Percentiles rank a stretch among this genome's conserved stretches.
These are phyloP conservation scores for Galeopterus variegatus DNA, from an alignment of 2,113 vertebrate genomes.

Conservation along the genomic window DNA sequence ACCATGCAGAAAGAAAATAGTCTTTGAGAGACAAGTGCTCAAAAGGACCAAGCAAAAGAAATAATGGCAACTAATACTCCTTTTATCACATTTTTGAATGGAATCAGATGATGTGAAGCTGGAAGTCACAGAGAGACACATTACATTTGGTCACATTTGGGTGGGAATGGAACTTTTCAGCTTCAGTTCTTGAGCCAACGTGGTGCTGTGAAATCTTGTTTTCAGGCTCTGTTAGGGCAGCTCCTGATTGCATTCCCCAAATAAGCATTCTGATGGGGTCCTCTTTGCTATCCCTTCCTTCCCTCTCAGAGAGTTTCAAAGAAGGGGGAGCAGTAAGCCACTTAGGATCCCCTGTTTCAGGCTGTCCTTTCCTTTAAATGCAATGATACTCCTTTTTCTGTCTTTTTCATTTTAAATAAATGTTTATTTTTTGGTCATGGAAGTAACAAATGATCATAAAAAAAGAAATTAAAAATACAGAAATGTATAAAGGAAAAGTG, in stretches of 20 bases:
- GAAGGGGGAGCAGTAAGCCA: neutral
- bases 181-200: conserved; percentile 48
- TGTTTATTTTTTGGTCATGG: conserved; percentile 24
- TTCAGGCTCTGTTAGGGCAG: conserved; percentile 75
- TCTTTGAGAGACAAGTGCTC: conserved; percentile 62
- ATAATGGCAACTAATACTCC: conserved; percentile 31
- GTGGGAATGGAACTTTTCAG: conserved; percentile 68
- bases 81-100: conserved; percentile 75
- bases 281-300: neutral
- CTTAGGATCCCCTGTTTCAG: neutral
- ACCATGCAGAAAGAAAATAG: conserved; percentile 56
- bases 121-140: conserved; percentile 76
- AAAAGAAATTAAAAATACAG: conserved; percentile 23
- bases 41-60: conserved; percentile 57
- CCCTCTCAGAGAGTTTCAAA: conserved; percentile 23
- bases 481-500: conserved; percentile 27
- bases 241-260: conserved; percentile 60
- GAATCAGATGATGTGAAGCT: conserved; percentile 72
- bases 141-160: conserved; percentile 76
- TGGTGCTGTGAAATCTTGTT: conserved; percentile 77
- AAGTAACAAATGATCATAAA: conserved; percentile 36
- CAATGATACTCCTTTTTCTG: neutral
- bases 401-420: neutral
- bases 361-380: conserved; percentile 35
- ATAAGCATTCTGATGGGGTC: neutral